Conservation (phyloP, 2,797 vertebrate genomes). For the Diglossa cyanea region DNA sequence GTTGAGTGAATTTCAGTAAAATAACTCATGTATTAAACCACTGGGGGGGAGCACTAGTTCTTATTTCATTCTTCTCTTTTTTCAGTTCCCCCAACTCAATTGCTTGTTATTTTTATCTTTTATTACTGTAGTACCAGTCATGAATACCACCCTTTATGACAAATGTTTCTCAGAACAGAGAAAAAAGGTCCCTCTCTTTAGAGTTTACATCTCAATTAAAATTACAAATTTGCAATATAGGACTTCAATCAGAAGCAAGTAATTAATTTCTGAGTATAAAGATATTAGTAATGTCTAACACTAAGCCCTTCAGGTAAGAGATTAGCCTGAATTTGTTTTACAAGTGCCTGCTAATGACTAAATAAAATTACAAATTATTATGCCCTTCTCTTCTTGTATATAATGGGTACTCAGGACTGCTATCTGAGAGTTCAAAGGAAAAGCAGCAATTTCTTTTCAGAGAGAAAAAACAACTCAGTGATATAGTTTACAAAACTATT, state of each 20-base stretch:
- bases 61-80: not conserved
- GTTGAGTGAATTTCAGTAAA: not conserved
- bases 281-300: not conserved
- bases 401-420: not conserved
- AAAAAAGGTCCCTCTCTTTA: not conserved
- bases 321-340: not conserved
- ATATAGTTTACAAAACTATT: not conserved
- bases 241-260: not conserved
- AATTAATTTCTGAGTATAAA: not conserved
- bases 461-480: not conserved
- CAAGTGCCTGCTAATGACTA: not conserved
- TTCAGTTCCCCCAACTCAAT: not conserved
- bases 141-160: not conserved
- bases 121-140: not conserved
- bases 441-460: not conserved
- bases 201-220: not conserved
- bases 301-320: not conserved
- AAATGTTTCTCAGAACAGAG: not conserved
- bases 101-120: not conserved
- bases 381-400: not conserved
- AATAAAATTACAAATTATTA: not conserved
- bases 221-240: not conserved
- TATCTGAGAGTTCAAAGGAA: not conserved
- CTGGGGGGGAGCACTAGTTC: not conserved
- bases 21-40: not conserved